A percentile compares a stretch with the other conserved stretches of the same genome.
These are phyloP conservation scores for Mycalesis mineus DNA, from an alignment of 2,888 invertebrate genomes.

Conservation along the genomic window DNA sequence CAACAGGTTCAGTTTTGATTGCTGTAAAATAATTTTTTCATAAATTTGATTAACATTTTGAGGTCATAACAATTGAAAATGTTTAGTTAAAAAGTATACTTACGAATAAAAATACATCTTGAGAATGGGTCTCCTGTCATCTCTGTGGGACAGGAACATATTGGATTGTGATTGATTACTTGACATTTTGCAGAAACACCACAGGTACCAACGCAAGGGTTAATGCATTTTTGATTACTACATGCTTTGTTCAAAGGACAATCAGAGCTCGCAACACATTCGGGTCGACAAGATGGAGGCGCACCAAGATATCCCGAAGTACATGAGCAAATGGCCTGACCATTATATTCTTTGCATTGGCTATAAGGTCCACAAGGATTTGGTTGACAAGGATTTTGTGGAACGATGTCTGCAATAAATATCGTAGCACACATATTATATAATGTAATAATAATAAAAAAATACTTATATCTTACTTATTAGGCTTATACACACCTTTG, in stretches of 20 bases:
- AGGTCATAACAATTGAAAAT: too few species aligned
- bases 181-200: slow-evolving; percentile 85
- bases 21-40: slow-evolving; percentile 36
- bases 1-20: slow-evolving; percentile 43
- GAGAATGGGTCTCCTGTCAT: slow-evolving; percentile 84
- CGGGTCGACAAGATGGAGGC: slow-evolving; percentile 84
- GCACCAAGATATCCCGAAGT: slow-evolving; percentile 80
- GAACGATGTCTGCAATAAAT: slow-evolving; percentile 49
- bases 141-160: slow-evolving; percentile 82
- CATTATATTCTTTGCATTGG: slow-evolving; percentile 79
- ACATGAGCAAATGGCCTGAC: slow-evolving; percentile 84
- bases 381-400: slow-evolving; percentile 79
- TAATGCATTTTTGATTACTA: slow-evolving; percentile 82
- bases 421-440: background rate
- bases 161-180: slow-evolving; percentile 86
- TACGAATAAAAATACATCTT: slow-evolving; percentile 76
- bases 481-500: slow-evolving; percentile 56
- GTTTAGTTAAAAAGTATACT: slow-evolving; percentile 48
- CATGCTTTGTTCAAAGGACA: slow-evolving; percentile 85
- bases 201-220: slow-evolving; percentile 88
- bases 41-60: too few species aligned
- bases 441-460: background rate
- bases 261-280: slow-evolving; percentile 84
- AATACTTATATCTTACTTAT: background rate
- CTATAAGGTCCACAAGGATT: slow-evolving; percentile 81